Conservation (phyloP, 2,113 vertebrate genomes). For the Prochilodus magdalenae region DNA sequence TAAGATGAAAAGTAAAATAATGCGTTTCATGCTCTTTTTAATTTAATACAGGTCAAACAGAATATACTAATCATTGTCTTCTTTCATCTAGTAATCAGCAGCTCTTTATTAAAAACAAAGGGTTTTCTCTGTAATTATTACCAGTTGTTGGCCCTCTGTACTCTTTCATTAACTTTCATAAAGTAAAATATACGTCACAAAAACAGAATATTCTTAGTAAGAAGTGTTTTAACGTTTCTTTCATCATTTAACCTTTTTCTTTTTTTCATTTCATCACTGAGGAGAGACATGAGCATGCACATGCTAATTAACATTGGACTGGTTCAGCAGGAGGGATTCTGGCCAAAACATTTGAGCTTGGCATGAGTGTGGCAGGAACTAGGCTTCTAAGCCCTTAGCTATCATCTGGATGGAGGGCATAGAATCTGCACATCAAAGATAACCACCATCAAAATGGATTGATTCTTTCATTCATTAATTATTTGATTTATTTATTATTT, state of each 20-base stretch:
- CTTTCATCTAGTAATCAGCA: too few species aligned
- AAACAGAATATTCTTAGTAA: too few species aligned
- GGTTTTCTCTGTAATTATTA: too few species aligned
- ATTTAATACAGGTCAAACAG: too few species aligned
- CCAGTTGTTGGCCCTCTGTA: too few species aligned
- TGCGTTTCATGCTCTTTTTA: too few species aligned
- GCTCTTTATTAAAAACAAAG: too few species aligned
- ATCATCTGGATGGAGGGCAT: neutral
- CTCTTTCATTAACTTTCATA: neutral
- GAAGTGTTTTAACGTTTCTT: neutral
- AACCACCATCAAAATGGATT: neutral
- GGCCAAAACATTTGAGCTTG: constrained; percentile 36
- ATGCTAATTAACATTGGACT: constrained; percentile 23
- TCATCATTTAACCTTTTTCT: neutral
- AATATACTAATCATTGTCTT: too few species aligned
- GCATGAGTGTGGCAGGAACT: constrained; percentile 1
- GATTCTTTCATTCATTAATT: neutral
- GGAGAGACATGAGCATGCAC: constrained; percentile 1
- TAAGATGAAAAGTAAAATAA: too few species aligned
- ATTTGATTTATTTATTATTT: too few species aligned
- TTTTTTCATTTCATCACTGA: neutral
- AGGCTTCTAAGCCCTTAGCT: neutral
- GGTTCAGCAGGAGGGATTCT: neutral
- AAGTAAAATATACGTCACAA: too few species aligned
- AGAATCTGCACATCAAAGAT: constrained; percentile 2